Conservation (phyloP, 2,797 vertebrate genomes). For the Xiphophorus birchmanni region DNA sequence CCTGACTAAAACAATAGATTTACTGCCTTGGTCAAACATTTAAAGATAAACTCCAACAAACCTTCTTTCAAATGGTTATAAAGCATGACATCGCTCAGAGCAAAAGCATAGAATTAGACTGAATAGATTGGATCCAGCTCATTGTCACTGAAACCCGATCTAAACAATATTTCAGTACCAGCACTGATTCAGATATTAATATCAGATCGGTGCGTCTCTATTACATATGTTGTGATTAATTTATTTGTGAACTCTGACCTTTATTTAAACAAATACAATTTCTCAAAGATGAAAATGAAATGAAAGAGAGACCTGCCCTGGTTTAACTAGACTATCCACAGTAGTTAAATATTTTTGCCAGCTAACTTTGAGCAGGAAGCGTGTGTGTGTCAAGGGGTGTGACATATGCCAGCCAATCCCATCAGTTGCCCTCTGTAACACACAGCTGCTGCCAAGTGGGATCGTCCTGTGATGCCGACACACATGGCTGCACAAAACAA, state of each 20-base stretch:
- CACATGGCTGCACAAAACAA: conserved; percentile 2
- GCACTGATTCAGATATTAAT: too few species aligned
- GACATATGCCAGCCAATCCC: conserved; percentile 36
- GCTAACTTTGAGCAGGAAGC: conserved; percentile 5
- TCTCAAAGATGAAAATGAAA: background rate
- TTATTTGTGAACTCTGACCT: background rate
- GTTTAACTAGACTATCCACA: background rate
- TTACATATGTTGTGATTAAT: background rate
- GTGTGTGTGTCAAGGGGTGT: conserved; percentile 24
- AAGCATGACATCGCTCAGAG: too few species aligned
- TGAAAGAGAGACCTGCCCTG: background rate
- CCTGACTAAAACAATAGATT: too few species aligned
- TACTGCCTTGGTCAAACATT: too few species aligned
- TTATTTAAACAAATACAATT: background rate
- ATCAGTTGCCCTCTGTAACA: conserved; percentile 6
- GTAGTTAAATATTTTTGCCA: background rate
- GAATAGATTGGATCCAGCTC: too few species aligned
- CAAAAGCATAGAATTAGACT: too few species aligned
- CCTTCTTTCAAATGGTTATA: too few species aligned
- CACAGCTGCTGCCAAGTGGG: background rate
- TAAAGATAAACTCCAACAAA: too few species aligned
- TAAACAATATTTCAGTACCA: too few species aligned
- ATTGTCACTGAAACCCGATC: too few species aligned
- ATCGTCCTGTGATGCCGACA: background rate
- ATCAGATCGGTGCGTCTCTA: too few species aligned